phyloP scores from a whole-genome alignment of 2,113 vertebrate species.

The Axis porcinus region DNA sequence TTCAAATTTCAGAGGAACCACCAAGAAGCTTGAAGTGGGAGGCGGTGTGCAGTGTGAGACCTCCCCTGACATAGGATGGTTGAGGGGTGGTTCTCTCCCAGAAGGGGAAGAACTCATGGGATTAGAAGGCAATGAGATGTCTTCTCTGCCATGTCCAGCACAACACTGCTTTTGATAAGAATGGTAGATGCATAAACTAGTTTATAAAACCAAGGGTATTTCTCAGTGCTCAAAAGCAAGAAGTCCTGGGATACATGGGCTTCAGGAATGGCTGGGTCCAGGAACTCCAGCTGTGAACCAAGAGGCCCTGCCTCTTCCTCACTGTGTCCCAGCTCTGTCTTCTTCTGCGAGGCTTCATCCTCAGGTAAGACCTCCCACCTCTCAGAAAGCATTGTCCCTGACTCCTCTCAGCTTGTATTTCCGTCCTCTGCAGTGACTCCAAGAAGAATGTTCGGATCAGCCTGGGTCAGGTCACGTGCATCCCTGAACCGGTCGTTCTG shows the following conservation, averaged over 20 bases:
- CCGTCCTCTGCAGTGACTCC: not conserved
- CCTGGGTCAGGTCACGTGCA: not conserved
- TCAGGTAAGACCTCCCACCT: too few relatives aligned
- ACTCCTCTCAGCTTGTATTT: not conserved
- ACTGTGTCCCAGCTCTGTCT: too few relatives aligned
- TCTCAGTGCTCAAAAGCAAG: not conserved
- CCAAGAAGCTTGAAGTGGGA: too few relatives aligned
- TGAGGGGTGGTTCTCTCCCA: not conserved
- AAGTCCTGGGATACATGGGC: not conserved
- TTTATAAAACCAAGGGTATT: not conserved
- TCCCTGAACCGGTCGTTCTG: not conserved
- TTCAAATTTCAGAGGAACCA: not conserved
- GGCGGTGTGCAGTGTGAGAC: fast-evolving
- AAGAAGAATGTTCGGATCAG: not conserved
- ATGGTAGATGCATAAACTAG: too few relatives aligned
- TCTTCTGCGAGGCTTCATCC: not conserved
- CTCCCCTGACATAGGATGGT: fast-evolving
- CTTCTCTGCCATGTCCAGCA: not conserved
- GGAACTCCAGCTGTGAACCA: not conserved
- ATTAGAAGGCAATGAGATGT: too few relatives aligned
- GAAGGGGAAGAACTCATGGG: not conserved
- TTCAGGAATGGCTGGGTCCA: too few relatives aligned
- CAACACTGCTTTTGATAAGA: not conserved
- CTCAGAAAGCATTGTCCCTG: not conserved
- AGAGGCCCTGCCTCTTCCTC: not conserved